These are phyloP conservation scores for Tinea pellionella DNA, from an alignment of 2,888 invertebrate species.

Conservation along the genomic window DNA sequence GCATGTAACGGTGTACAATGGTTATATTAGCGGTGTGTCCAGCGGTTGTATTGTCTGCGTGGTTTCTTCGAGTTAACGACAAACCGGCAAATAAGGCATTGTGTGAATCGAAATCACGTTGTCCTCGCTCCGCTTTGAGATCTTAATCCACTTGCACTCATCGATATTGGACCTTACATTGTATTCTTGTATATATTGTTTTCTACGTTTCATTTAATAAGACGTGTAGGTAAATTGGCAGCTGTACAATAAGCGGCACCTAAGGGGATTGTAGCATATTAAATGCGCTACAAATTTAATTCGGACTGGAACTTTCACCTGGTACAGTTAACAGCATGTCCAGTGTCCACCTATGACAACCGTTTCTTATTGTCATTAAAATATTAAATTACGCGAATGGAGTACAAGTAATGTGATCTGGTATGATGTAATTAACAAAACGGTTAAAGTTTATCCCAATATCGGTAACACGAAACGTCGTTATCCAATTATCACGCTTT, in stretches of 20 bases:
- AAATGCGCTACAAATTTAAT: background rate
- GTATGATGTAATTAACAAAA: conserved; percentile 15
- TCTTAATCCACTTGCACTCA: conserved; percentile 13
- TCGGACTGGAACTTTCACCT: background rate
- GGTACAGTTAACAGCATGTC: background rate
- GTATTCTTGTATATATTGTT: background rate
- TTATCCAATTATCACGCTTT: conserved; percentile 18
- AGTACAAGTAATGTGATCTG: conserved; percentile 9
- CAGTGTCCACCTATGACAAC: conserved; percentile 7
- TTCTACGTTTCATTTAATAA: background rate
- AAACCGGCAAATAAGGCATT: conserved; percentile 15
- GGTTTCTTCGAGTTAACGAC: conserved; percentile 10
- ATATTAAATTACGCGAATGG: conserved; percentile 1
- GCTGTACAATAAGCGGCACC: background rate
- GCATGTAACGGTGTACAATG: background rate
- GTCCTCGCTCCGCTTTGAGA: conserved; percentile 13
- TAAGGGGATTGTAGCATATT: background rate
- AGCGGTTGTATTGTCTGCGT: background rate
- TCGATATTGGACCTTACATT: conserved; percentile 5
- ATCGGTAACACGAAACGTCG: conserved; percentile 15
- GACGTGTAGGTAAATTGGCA: background rate
- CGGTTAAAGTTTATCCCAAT: conserved; percentile 14
- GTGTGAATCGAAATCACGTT: conserved; percentile 12
- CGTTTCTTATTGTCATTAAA: conserved; percentile 9
- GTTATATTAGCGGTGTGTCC: background rate